Conservation (phyloP, 1,140 invertebrate genomes). For the Mya arenaria region DNA sequence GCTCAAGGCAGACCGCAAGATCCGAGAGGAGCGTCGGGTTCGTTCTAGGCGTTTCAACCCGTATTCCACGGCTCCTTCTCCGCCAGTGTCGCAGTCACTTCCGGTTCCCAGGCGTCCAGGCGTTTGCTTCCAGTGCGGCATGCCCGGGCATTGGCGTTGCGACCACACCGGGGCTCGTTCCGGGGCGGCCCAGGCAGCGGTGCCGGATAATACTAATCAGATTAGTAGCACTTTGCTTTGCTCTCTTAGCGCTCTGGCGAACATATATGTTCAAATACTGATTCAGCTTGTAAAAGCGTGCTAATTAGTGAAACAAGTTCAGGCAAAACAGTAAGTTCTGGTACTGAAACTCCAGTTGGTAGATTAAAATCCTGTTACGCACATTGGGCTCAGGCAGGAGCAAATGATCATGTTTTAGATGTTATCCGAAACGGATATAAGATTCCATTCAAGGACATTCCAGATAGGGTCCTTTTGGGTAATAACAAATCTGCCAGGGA, state of each 20-base stretch:
- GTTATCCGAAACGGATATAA: neutral
- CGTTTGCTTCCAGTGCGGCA: neutral
- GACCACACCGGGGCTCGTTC: no score
- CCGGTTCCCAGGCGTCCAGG: no score
- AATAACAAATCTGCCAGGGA: conserved; percentile 5
- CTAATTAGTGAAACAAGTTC: no score
- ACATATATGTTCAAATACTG: neutral
- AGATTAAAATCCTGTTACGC: neutral
- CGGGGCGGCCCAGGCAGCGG: neutral
- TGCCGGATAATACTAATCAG: neutral
- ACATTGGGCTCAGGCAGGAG: neutral
- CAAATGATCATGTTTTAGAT: neutral
- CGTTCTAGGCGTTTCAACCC: neutral
- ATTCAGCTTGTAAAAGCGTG: neutral
- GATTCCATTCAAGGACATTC: neutral
- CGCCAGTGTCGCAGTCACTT: no score
- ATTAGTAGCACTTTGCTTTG: neutral
- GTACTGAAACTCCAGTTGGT: neutral
- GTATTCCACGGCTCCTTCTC: no score
- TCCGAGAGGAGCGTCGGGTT: no score
- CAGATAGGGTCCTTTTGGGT: neutral
- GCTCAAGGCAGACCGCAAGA: neutral
- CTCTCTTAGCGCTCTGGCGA: neutral
- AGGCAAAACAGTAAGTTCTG: neutral
- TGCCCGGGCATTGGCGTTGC: neutral